Conservation (phyloP, 2,888 invertebrate species). For the Caenorhabditis sp. region DNA sequence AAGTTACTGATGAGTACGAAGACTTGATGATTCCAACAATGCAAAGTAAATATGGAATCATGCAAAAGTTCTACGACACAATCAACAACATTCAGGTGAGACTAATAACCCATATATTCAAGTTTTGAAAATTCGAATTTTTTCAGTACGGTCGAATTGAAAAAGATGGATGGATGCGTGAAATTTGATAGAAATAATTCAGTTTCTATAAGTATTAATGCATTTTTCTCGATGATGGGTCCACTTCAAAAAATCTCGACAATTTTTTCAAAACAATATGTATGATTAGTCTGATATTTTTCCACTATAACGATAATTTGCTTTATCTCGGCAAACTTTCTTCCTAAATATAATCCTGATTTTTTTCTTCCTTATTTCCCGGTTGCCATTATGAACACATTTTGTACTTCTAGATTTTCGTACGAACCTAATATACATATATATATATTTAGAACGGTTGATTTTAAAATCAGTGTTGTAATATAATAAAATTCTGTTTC, state of each 20-base stretch:
- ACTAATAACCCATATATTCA: not conserved
- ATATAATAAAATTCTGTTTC: not conserved
- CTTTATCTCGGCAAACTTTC: not conserved
- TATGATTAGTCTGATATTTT: not conserved
- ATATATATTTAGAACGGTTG: not conserved
- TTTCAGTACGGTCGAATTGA: slow-evolving; percentile 65
- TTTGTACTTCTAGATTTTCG: no score
- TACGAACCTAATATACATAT: no score
- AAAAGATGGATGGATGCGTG: slow-evolving; percentile 61
- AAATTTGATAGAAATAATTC: slow-evolving; percentile 24
- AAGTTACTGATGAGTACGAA: slow-evolving; percentile 74
- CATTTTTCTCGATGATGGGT: slow-evolving; percentile 44
- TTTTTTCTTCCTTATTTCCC: not conserved
- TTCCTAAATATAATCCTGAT: no score
- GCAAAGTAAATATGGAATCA: slow-evolving; percentile 80
- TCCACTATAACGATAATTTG: not conserved
- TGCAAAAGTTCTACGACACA: slow-evolving; percentile 79
- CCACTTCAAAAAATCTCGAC: slow-evolving; percentile 32
- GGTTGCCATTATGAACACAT: not conserved
- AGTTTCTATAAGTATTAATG: not conserved
- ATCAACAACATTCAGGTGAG: slow-evolving; percentile 83
- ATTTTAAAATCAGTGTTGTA: not conserved
- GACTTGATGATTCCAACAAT: slow-evolving; percentile 73
- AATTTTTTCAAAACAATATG: not conserved
- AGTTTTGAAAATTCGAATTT: not conserved